These are phyloP conservation scores for Callyntrura sp. DNA, from an alignment of 2,888 invertebrate species.

Conservation along the genomic window DNA sequence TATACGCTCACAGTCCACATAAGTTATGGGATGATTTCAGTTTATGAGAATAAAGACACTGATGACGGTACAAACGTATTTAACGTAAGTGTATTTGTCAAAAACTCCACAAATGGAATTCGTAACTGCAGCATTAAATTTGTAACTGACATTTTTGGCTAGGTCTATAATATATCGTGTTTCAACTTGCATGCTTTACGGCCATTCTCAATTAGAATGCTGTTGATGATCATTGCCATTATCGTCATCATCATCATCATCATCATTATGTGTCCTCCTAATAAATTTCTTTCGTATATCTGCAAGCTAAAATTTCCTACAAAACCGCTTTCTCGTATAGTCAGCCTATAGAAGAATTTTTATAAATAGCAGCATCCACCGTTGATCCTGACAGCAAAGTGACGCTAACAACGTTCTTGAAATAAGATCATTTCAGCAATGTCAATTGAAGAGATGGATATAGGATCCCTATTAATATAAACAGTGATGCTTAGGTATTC, in stretches of 20 bases:
- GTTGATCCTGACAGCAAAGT: slow-evolving; percentile 21
- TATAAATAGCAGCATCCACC: neutral
- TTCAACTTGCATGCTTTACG: neutral
- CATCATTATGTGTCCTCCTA: no score
- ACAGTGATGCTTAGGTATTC: no score
- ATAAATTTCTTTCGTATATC: neutral
- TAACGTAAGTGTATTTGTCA: slow-evolving; percentile 12
- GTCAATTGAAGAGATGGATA: neutral
- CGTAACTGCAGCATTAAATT: neutral
- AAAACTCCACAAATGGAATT: slow-evolving; percentile 21
- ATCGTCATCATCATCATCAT: no score
- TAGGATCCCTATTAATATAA: no score
- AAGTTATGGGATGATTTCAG: neutral
- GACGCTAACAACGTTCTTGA: slow-evolving; percentile 31
- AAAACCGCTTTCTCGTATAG: neutral
- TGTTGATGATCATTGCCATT: neutral
- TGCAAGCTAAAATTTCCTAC: neutral
- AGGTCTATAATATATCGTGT: neutral
- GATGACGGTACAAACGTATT: slow-evolving; percentile 17
- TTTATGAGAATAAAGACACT: no score
- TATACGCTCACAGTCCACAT: neutral
- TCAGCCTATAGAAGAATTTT: neutral
- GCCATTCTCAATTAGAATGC: neutral
- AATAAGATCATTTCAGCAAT: slow-evolving; percentile 31
- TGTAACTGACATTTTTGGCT: neutral